Evolutionary conservation across 2,113 vertebrate species (phyloP), one percentile per base, ranked within the genome.

Genomic region (Rhinoderma darwinii): DNA sequence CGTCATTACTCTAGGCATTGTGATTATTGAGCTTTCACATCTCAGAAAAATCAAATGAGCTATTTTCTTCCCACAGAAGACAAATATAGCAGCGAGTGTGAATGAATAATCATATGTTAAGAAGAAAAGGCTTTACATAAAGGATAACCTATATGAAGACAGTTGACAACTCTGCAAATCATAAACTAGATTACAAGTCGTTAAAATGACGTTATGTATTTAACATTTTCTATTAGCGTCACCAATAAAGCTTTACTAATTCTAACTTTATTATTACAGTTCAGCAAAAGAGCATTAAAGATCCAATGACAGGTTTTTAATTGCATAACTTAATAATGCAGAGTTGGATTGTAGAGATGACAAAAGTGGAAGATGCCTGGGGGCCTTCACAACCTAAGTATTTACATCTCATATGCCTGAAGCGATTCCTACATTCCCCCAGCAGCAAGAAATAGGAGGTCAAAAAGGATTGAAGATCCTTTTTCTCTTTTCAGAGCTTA

Each of bases 31-130:
- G 50, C 72, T 59, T 76, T 76, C 54, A 61, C 43, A 79, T 86
- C 66, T 86, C 32, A 63, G 37, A 47, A 44, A 43, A 84, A 76
- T 44, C 15, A 59, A 79, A 76, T 77, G 73, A 50, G 84, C 74
- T 66, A 63, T 86, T 86, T 86, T 86, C 74, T 51, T 78, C 61
- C 68, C 41, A 86, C 41, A 17, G 84, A 25, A 66, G 75, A 86
- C 61, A 86, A 86, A 78, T 86, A 78, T 66, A 86, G 30, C 73
- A 84, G 54, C 54, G 66, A 75, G 83, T 76, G 83, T 84, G 83
- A 84, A 77, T 84, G 73, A 41, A 84, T 77, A 84, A 84, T 84
- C 54, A 68, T 68, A 86, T 79, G 56, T 86, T 86, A 66, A 50
- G 59, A 47, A 68, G 56, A 59, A 66, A 66, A 43, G 41, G 12